Percentiles rank a stretch among this genome's conserved stretches.
These are phyloP conservation scores for Lamproptera curius DNA, from an alignment of 2,888 invertebrate genomes.

Conservation along the genomic window DNA sequence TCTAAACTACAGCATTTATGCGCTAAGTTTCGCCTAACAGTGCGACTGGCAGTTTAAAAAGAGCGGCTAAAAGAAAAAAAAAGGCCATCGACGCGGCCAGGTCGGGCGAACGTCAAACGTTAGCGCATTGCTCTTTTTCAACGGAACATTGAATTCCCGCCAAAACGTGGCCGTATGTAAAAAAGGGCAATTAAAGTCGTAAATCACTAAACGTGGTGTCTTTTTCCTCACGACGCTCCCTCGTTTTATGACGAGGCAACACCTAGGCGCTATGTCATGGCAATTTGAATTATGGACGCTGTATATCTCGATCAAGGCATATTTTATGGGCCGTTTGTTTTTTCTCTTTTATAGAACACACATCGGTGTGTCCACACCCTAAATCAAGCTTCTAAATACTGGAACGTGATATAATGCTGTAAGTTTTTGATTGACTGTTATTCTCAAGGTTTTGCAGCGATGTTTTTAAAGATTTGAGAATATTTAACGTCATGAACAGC, in stretches of 20 bases:
- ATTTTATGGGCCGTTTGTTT: conserved; percentile 62
- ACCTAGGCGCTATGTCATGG: conserved; percentile 51
- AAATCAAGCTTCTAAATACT: conserved; percentile 50
- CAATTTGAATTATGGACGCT: conserved; percentile 70
- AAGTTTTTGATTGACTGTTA: conserved; percentile 32
- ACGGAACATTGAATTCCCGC: conserved; percentile 63
- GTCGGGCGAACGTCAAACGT: conserved; percentile 10
- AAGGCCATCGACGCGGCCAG: conserved; percentile 6
- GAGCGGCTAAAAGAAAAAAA: conserved; percentile 12
- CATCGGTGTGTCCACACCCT: conserved; percentile 49
- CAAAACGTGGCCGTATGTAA: conserved; percentile 47
- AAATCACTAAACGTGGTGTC: conserved; percentile 62
- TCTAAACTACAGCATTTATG: no score
- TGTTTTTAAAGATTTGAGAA: neutral
- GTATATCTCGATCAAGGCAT: conserved; percentile 61
- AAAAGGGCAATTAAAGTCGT: conserved; percentile 67
- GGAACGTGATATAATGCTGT: conserved; percentile 45
- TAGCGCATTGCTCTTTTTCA: conserved; percentile 48
- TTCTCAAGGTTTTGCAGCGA: neutral
- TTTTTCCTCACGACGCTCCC: conserved; percentile 42
- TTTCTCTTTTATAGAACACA: conserved; percentile 57
- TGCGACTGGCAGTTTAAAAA: neutral
- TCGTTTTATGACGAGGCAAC: conserved; percentile 48
- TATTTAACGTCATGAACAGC: neutral
- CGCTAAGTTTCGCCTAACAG: no score